These are phyloP conservation scores for Limnephilus marmoratus DNA, from an alignment of 2,888 invertebrate species.

Conservation along the genomic window DNA sequence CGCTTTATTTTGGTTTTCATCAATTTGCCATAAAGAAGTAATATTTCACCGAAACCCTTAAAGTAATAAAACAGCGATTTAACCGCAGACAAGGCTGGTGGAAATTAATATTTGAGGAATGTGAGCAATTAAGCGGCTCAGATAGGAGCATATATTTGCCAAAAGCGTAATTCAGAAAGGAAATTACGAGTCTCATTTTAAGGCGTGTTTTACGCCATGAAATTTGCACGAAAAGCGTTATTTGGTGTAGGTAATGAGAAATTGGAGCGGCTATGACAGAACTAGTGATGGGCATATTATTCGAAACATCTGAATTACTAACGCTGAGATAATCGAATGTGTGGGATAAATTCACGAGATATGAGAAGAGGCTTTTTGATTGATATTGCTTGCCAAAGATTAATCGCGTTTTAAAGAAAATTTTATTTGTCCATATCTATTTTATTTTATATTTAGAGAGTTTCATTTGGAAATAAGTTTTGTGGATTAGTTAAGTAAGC, in stretches of 20 bases:
- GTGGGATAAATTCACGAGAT: neutral
- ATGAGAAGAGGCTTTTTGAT: neutral
- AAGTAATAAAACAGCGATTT: neutral
- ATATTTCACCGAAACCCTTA: neutral
- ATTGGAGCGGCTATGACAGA: neutral
- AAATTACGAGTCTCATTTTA: slow-evolving; percentile 9
- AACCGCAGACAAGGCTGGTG: neutral
- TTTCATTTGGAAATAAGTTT: too few species aligned
- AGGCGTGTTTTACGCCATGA: slow-evolving; percentile 2
- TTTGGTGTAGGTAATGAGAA: neutral
- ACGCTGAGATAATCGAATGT: neutral
- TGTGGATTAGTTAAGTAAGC: too few species aligned
- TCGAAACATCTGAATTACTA: neutral
- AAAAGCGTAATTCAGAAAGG: neutral
- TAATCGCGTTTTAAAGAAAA: too few species aligned
- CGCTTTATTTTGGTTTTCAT: neutral
- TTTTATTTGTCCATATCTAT: too few species aligned
- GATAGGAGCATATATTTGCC: neutral
- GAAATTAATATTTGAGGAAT: slow-evolving; percentile 21
- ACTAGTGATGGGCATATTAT: neutral
- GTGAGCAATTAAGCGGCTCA: slow-evolving; percentile 10
- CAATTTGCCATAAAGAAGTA: neutral
- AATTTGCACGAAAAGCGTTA: neutral
- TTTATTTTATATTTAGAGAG: too few species aligned
- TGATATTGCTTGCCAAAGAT: too few species aligned